These are phyloP conservation scores for Cantharis nigra DNA, from an alignment of 2,888 invertebrate species.

Conservation along the genomic window DNA sequence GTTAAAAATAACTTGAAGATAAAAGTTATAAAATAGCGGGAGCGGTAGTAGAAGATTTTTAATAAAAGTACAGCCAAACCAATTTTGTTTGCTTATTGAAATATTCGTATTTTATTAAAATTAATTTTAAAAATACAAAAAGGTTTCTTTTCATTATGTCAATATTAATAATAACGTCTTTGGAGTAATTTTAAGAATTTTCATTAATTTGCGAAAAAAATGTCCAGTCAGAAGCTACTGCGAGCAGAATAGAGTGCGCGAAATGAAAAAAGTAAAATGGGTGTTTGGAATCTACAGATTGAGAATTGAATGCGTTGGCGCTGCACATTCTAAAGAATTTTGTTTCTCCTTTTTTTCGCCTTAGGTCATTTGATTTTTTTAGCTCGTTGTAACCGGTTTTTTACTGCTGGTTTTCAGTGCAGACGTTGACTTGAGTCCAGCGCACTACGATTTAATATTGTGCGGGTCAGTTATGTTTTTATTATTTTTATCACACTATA, in stretches of 20 bases:
- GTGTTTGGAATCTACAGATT: conserved; percentile 13
- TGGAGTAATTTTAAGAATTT: conserved; percentile 11
- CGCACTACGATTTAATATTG: conserved; percentile 52
- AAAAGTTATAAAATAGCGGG: neutral
- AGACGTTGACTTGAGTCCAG: conserved; percentile 41
- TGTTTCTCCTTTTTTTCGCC: conserved; percentile 43
- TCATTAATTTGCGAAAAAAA: neutral
- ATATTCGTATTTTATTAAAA: conserved; percentile 12
- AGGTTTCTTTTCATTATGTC: conserved; percentile 29
- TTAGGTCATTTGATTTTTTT: conserved; percentile 45
- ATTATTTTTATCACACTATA: conserved; percentile 52
- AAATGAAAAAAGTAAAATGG: conserved; percentile 13
- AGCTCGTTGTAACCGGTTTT: conserved; percentile 50
- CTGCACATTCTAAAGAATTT: conserved; percentile 37
- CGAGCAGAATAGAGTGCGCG: neutral
- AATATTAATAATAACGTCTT: conserved; percentile 22
- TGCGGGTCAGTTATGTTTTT: conserved; percentile 55
- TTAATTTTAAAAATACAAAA: conserved; percentile 31
- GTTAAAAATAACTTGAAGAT: neutral
- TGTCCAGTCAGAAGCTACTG: neutral
- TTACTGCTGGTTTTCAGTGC: conserved; percentile 49
- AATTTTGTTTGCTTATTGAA: neutral
- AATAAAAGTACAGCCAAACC: neutral
- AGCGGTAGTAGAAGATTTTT: neutral
- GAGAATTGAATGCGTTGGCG: conserved; percentile 34